Evolutionary conservation across 2,888 invertebrate species (phyloP).

Genomic region (Eupeodes latifasciatus): DNA sequence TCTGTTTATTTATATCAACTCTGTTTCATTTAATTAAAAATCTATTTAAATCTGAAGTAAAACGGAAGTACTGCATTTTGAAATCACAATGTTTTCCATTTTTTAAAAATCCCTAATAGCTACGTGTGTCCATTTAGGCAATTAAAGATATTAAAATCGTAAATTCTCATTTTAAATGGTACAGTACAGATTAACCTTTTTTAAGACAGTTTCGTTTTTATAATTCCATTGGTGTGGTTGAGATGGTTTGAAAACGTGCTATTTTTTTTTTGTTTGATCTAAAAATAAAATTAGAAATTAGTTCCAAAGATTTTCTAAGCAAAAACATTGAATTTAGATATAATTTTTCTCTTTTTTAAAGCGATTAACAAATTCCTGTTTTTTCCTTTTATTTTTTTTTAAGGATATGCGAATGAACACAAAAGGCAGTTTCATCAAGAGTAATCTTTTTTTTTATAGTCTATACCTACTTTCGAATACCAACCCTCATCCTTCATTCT

Average conservation of each 20-base stretch:
- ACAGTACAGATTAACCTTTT: too few species aligned
- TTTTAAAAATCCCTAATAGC: too few species aligned
- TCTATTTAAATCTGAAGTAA: too few species aligned
- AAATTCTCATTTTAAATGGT: too few species aligned
- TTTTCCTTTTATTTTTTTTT: neutral
- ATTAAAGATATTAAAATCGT: too few species aligned
- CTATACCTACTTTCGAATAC: neutral
- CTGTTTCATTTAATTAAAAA: too few species aligned
- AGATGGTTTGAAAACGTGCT: neutral
- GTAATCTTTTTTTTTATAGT: neutral
- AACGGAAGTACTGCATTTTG: too few species aligned
- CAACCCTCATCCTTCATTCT: neutral
- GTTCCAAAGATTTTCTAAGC: neutral
- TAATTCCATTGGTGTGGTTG: too few species aligned
- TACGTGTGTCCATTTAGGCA: too few species aligned
- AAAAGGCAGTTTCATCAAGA: constrained; percentile 4
- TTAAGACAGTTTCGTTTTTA: too few species aligned
- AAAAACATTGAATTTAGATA: constrained; percentile 1
- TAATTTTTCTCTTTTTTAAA: neutral
- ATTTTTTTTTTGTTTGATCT: neutral
- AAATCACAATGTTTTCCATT: too few species aligned
- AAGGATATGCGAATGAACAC: neutral
- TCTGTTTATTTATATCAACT: too few species aligned
- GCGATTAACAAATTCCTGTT: constrained; percentile 5
- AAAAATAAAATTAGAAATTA: neutral